These are phyloP conservation scores for Arrhopalites spinosus DNA, from an alignment of 2,888 invertebrate genomes.

Conservation along the genomic window DNA sequence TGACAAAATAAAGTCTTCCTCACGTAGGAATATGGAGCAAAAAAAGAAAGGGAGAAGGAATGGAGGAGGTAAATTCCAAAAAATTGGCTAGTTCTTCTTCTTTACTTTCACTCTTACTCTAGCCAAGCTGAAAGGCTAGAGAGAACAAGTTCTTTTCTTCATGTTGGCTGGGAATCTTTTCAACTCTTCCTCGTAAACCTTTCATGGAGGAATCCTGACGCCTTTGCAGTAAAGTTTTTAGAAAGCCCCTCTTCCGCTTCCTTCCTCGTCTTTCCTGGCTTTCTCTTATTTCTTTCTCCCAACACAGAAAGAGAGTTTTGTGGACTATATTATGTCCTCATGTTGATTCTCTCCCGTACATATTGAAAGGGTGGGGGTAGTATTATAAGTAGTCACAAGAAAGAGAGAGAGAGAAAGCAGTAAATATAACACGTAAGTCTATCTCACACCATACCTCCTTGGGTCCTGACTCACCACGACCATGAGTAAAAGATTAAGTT, in stretches of 20 bases:
- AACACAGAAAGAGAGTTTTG: too few relatives aligned
- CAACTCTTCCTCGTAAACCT: slow-evolving; percentile 10
- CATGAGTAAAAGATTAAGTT: too few relatives aligned
- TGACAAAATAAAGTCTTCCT: neutral
- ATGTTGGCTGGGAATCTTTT: slow-evolving; percentile 6
- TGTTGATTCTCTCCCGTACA: too few relatives aligned
- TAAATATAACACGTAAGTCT: too few relatives aligned
- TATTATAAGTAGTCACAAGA: too few relatives aligned
- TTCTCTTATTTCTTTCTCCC: neutral
- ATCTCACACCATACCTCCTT: too few relatives aligned
- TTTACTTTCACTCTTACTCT: neutral
- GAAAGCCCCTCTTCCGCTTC: slow-evolving; percentile 8
- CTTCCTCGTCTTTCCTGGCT: slow-evolving; percentile 11
- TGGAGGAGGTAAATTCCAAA: too few relatives aligned
- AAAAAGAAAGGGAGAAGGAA: neutral
- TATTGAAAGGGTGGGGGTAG: too few relatives aligned
- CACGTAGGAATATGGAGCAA: neutral
- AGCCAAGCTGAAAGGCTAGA: neutral
- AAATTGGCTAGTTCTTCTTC: too few relatives aligned
- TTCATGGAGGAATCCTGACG: slow-evolving; percentile 23
- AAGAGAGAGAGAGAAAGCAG: too few relatives aligned
- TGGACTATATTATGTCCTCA: too few relatives aligned
- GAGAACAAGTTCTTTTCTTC: neutral
- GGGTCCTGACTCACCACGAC: too few relatives aligned
- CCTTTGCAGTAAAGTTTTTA: slow-evolving; percentile 25